phyloP scores from a whole-genome alignment of 2,113 vertebrate species.

The Paramormyrops kingsleyae region DNA sequence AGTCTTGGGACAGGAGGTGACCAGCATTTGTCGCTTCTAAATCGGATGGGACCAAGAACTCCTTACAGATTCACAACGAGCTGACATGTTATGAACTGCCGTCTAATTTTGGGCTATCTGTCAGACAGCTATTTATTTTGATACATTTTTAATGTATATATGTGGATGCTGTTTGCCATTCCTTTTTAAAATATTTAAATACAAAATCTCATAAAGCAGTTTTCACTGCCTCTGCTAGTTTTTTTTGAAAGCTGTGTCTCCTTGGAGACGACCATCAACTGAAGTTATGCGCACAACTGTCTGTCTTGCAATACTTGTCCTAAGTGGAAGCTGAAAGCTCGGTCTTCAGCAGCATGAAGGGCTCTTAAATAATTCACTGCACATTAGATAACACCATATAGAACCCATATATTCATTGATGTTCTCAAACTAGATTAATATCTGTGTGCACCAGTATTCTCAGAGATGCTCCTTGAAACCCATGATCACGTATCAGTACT shows the following conservation, averaged over 20 bases:
- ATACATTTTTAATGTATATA: not conserved
- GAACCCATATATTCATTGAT: not conserved
- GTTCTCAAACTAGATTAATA: not conserved
- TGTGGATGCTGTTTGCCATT: not conserved
- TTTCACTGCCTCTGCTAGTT: not conserved
- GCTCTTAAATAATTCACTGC: not conserved
- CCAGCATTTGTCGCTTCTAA: not conserved
- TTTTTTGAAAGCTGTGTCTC: not conserved
- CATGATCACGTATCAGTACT: not conserved
- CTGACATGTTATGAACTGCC: not conserved
- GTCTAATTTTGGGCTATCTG: not conserved
- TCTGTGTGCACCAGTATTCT: not conserved
- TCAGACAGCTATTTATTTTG: not conserved
- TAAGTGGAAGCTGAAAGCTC: not conserved
- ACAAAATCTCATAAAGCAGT: not conserved
- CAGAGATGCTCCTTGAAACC: not conserved
- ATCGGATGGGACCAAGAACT: not conserved
- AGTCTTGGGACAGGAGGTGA: not conserved
- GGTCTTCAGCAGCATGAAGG: not conserved
- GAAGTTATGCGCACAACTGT: not conserved
- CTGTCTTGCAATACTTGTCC: not conserved
- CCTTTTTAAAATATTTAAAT: constrained; percentile 1
- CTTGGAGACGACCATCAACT: not conserved
- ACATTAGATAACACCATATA: not conserved
- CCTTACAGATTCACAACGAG: not conserved